These are phyloP conservation scores for Xestoiulus laeticollis DNA, from an alignment of 2,888 invertebrate species.

Conservation along the genomic window DNA sequence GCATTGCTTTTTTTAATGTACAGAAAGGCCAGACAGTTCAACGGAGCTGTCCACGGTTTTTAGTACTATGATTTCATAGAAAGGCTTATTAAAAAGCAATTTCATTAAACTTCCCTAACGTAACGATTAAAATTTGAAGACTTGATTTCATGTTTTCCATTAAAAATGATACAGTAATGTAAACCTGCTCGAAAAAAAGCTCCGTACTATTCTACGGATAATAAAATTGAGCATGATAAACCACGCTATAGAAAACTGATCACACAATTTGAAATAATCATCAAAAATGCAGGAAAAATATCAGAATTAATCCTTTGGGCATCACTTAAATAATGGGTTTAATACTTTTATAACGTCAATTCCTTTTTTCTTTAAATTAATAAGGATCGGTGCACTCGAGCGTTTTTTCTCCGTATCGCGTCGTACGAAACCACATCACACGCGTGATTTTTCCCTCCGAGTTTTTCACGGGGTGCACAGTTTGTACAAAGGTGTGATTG, in stretches of 20 bases:
- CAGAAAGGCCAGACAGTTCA: constrained; percentile 42
- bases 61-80: constrained; percentile 4
- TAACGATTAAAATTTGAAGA: too few relatives aligned
- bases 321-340: background rate
- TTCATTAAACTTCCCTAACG: too few relatives aligned
- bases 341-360: background rate
- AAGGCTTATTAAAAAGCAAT: background rate
- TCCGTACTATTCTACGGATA: background rate
- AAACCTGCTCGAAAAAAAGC: background rate
- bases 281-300: constrained; percentile 5
- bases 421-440: too few relatives aligned
- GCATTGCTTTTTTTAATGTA: background rate
- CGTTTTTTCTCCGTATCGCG: too few relatives aligned
- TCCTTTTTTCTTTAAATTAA: background rate
- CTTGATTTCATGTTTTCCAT: too few relatives aligned
- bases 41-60: constrained; percentile 23
- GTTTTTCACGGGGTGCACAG: too few relatives aligned
- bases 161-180: too few relatives aligned
- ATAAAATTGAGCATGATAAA: background rate
- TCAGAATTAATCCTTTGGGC: background rate
- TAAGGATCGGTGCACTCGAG: too few relatives aligned
- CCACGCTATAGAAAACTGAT: background rate
- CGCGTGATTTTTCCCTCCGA: too few relatives aligned
- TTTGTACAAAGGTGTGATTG: too few relatives aligned
- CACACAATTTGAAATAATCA: background rate